Evolutionary conservation across 2,113 vertebrate species (phyloP).

Genomic region (Haemorhous mexicanus): DNA sequence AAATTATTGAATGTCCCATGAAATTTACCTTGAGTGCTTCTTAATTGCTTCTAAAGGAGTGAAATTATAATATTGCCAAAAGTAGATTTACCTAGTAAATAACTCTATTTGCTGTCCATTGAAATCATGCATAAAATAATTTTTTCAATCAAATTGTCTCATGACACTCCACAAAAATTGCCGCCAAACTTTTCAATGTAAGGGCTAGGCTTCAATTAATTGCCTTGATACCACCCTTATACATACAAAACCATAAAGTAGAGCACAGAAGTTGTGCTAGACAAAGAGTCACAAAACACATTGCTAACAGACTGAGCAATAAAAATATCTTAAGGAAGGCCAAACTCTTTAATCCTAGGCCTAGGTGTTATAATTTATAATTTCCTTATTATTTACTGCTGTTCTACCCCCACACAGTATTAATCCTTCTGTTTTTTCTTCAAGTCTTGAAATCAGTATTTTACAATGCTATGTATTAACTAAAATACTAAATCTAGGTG

Average conservation of each 20-base stretch:
- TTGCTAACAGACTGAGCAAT: neutral
- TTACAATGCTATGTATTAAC: neutral
- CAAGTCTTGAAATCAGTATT: neutral
- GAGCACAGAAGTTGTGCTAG: neutral
- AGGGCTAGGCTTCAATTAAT: neutral
- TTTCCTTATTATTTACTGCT: neutral
- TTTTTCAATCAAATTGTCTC: neutral
- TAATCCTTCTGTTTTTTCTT: neutral
- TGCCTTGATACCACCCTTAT: neutral
- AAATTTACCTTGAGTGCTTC: neutral
- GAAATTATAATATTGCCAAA: neutral
- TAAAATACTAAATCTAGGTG: neutral
- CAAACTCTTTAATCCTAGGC: neutral
- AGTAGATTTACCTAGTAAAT: neutral
- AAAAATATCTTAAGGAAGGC: neutral
- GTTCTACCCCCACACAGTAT: neutral
- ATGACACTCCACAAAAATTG: neutral
- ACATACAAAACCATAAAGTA: neutral
- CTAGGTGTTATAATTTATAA: neutral
- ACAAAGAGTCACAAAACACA: neutral
- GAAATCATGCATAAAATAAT: neutral
- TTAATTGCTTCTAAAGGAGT: neutral
- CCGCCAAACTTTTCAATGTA: neutral
- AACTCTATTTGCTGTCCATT: neutral
- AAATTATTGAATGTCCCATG: neutral